Evolutionary conservation across 2,797 vertebrate genomes (phyloP).

Genomic region (Cheirogaleus major): DNA sequence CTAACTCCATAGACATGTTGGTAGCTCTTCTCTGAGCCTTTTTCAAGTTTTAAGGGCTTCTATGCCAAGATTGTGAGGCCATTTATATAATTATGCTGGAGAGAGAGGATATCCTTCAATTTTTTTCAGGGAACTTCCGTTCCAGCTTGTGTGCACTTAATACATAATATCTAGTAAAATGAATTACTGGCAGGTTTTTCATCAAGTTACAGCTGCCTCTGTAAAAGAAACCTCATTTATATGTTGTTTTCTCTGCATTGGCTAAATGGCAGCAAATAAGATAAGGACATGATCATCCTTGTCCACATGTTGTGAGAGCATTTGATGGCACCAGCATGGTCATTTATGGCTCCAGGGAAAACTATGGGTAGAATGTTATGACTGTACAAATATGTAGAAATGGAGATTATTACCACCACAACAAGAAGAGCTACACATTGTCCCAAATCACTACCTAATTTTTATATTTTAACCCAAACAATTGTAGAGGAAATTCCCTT

Average conservation of each 20-base stretch:
- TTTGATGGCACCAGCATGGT: not conserved
- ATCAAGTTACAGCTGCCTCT: slow-evolving; percentile 23
- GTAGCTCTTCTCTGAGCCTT: not conserved
- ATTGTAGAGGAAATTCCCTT: not conserved
- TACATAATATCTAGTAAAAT: not conserved
- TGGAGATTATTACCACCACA: not conserved
- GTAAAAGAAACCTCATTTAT: slow-evolving; percentile 49
- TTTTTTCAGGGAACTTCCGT: slow-evolving; percentile 6
- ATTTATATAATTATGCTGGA: not conserved
- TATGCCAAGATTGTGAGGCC: not conserved
- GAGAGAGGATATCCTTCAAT: not conserved
- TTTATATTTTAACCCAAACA: slow-evolving; percentile 30
- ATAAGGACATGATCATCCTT: slow-evolving; percentile 44
- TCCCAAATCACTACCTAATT: not conserved
- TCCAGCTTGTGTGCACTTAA: not conserved
- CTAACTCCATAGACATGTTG: not conserved
- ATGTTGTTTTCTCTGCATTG: not conserved
- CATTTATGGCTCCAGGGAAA: slow-evolving; percentile 26
- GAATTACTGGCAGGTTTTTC: not conserved
- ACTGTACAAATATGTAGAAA: not conserved
- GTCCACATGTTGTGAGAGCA: slow-evolving; percentile 14
- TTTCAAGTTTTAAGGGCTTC: not conserved
- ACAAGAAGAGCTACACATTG: not conserved
- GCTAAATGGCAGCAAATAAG: slow-evolving; percentile 41
- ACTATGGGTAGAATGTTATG: not conserved